Percentiles rank a stretch among this genome's conserved stretches.
Conservation (phyloP, 2,113 vertebrate species). For the Tragelaphus imberbis region DNA sequence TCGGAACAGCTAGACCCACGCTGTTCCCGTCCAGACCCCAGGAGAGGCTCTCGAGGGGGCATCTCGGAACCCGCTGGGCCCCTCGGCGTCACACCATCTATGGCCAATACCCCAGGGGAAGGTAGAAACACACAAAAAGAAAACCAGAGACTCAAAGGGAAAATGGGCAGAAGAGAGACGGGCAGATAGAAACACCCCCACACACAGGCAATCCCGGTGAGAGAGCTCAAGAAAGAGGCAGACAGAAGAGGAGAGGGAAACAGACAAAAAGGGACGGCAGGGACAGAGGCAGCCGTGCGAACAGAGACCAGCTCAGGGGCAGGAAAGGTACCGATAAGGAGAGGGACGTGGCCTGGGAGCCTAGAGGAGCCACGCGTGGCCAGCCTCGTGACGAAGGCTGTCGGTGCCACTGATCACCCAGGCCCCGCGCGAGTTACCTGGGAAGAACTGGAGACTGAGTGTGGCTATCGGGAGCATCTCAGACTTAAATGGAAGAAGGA, state of each 20-base stretch:
- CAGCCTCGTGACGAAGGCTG: background rate
- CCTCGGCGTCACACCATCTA: background rate
- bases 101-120: background rate
- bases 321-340: background rate
- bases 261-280: background rate
- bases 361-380: background rate
- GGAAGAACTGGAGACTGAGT: background rate
- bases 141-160: background rate
- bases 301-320: background rate
- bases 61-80: too few relatives aligned
- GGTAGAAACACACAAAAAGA: background rate
- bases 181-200: background rate
- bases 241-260: background rate
- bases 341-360: background rate
- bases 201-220: background rate
- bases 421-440: rapidly evolving
- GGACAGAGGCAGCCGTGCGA: background rate
- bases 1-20: rapidly evolving
- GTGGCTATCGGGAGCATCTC: background rate
- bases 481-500: background rate
- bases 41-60: background rate
- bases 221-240: background rate
- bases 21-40: background rate
- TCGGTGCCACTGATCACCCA: background rate
- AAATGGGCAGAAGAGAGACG: background rate